Base-by-base conservation (phyloP, 92 coral and sea anemone species). In the Porites cylindrica region DNA sequence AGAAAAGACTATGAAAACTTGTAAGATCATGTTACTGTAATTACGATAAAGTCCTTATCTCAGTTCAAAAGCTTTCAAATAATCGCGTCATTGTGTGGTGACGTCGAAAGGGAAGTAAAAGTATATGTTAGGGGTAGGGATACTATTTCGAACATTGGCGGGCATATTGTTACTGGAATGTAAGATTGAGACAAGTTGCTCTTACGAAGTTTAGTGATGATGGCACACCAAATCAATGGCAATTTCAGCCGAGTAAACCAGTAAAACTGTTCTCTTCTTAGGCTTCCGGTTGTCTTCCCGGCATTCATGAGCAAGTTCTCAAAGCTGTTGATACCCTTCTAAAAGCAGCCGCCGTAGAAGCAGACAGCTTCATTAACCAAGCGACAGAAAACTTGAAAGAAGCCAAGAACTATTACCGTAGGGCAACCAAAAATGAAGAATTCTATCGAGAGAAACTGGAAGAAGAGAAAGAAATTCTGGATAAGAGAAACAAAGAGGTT, bases 261-360 rank as follows among this genome's bases (percentile, higher is more conserved):
- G 43, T 21, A 6, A 5, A 47, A 38, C 9, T 21, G 16, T 53
- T 14, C 71, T 29, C 20, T 14, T 74, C 52, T 23, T 29, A 97
- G 99, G 99, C 98, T 23, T 97, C 91, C 38, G 99, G 98, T 20
- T 97, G 99, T 70, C 91, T 97, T 9, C 98, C 96, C 18, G 96
- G 95, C 10, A 90, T 97, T 20, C 93, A 90, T 11, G 72, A 93
- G 8, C 86, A 95, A 16, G 92, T 97, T 10, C 91, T 95, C 16
- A 76, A 74, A 38, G 93, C 79, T 62, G 94, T 94, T 19, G 81
- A 90, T 70, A 75, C 77, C 13, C 81, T 92, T 43, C 75, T 97
- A 1, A 85, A 85, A 26, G 87, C 90, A 29, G 95, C 98, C 6
- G 97, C 99, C 18, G 81, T 82, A 8, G 98, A 97, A 18, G 99